phyloP scores from a whole-genome alignment of 2,888 invertebrate genomes.

The Erpobdella octoculata region DNA sequence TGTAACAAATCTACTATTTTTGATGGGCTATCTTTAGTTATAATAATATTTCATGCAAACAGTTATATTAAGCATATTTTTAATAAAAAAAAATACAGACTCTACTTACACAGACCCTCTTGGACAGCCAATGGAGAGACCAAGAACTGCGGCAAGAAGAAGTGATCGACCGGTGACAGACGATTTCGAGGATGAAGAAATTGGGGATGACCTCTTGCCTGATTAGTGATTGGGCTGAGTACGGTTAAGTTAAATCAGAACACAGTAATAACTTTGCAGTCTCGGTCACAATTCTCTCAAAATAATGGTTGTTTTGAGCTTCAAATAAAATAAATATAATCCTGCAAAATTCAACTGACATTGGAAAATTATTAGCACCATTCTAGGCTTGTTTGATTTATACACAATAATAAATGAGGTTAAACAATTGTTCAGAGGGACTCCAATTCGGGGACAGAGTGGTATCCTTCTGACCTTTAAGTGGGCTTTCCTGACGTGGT shows the following conservation, averaged over 20 bases:
- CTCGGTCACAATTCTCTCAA: too few relatives aligned
- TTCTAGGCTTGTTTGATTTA: too few relatives aligned
- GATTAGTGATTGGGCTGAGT: constrained; percentile 57
- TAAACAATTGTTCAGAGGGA: too few relatives aligned
- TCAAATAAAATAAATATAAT: neutral
- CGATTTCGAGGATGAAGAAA: constrained; percentile 65
- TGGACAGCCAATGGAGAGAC: constrained; percentile 52
- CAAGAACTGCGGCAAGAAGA: constrained; percentile 52
- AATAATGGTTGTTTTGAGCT: neutral
- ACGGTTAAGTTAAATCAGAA: neutral
- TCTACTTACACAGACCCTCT: constrained; percentile 54
- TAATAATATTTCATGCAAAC: too few relatives aligned
- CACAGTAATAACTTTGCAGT: too few relatives aligned
- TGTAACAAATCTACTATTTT: too few relatives aligned
- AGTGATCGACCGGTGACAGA: constrained; percentile 59
- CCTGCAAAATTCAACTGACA: neutral
- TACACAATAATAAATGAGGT: too few relatives aligned
- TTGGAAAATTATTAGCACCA: too few relatives aligned
- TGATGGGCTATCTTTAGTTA: too few relatives aligned
- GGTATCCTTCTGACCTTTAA: too few relatives aligned
- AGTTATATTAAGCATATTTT: neutral
- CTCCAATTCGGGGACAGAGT: too few relatives aligned
- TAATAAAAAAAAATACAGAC: constrained; percentile 39
- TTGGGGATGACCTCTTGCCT: constrained; percentile 67
- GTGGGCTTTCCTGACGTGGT: too few relatives aligned